phyloP scores from a whole-genome alignment of 1,140 invertebrate species.

The Aricia agestis region DNA sequence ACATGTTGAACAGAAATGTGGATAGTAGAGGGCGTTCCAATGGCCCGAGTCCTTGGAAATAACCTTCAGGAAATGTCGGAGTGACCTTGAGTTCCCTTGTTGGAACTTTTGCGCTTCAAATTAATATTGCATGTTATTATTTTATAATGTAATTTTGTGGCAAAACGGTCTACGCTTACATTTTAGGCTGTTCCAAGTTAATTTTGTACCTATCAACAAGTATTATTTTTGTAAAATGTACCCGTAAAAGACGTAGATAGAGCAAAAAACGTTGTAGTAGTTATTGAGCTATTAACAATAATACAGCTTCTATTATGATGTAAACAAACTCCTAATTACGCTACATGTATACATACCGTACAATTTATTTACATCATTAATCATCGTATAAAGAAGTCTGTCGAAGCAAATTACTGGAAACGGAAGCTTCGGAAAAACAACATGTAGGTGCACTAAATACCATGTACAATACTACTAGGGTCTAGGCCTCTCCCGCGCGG shows the following conservation, averaged over 20 bases:
- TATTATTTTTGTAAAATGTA: no score
- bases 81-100: slow-evolving; percentile 42
- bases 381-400: not conserved
- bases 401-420: slow-evolving; percentile 28
- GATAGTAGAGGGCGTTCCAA: slow-evolving; percentile 39
- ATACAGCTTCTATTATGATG: not conserved
- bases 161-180: not conserved
- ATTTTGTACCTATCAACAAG: no score
- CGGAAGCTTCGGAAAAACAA: slow-evolving; percentile 40
- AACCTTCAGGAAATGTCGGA: slow-evolving; percentile 42
- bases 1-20: slow-evolving; percentile 26
- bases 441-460: slow-evolving; percentile 41
- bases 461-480: slow-evolving; percentile 32
- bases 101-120: not conserved
- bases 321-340: not conserved
- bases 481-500: slow-evolving; percentile 27
- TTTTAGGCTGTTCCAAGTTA: not conserved
- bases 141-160: not conserved
- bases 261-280: no score
- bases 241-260: no score
- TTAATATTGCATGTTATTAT: not conserved
- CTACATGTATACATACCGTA: not conserved
- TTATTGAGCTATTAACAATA: no score
- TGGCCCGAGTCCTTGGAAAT: slow-evolving; percentile 43
- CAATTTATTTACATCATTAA: not conserved